These are phyloP conservation scores for Nasua narica DNA, from an alignment of 2,797 vertebrate species.

Conservation along the genomic window DNA sequence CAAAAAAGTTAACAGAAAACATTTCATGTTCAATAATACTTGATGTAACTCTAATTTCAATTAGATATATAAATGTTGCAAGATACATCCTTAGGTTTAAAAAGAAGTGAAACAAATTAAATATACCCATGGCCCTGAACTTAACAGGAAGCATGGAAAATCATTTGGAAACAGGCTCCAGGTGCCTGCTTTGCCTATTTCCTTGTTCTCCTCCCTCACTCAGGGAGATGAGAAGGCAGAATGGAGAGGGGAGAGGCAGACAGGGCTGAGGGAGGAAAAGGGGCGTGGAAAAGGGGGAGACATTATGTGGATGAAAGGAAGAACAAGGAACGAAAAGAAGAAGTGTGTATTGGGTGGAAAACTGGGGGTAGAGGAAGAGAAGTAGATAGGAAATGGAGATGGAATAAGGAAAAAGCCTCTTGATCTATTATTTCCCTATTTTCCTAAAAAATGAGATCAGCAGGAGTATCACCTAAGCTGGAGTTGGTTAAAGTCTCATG, in stretches of 20 bases:
- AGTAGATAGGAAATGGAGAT: background rate
- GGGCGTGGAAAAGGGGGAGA: background rate
- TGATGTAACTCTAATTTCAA: background rate
- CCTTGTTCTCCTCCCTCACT: background rate
- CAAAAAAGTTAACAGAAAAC: background rate
- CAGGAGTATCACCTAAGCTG: background rate
- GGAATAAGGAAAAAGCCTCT: background rate
- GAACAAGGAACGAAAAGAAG: background rate
- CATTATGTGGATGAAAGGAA: background rate
- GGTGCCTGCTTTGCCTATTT: background rate
- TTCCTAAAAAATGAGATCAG: background rate
- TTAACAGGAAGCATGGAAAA: background rate
- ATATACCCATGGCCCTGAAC: background rate
- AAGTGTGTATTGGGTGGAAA: background rate
- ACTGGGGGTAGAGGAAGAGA: background rate
- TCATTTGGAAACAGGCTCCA: background rate
- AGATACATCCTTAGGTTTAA: background rate
- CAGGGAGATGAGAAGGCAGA: background rate
- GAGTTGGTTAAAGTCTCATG: background rate
- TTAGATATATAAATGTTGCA: background rate
- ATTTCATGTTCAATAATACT: background rate
- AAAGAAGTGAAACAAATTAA: background rate
- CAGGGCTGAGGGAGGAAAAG: background rate
- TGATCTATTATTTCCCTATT: background rate
- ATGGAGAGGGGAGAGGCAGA: accelerated